Base-by-base conservation (phyloP, 30 jellyfish, hydroid and myxozoan genomes). In the Pseudorhiza aurosa region DNA sequence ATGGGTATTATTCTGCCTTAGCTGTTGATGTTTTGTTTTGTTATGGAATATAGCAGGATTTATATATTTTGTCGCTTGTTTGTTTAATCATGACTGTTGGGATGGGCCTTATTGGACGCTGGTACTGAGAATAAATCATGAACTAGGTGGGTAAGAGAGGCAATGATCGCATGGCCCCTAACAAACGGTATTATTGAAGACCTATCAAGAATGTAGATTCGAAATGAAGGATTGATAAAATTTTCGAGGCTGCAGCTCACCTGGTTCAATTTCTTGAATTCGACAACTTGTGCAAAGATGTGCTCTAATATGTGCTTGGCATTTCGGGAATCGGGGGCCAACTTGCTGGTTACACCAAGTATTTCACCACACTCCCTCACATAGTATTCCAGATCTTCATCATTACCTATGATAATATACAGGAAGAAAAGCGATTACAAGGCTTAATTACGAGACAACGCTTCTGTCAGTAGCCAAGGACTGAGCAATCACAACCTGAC, bases 271-370 rank as follows among this genome's bases (percentile, higher is more conserved):
- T 92, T 92, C 82, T 92, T 92, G 88, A 92, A 92, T 57, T 92
- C 98, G 71, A 92, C 98, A 24, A 92, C 98, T 57, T 92, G 98
- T 1, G 98, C 94, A 49, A 92, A 92, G 40, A 92, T 77, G 81
- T 92, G 63, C 30, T 92, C 98, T 30, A 92, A 45, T 2, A 92
- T 92, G 77, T 92, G 98, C 56, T 81, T 92, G 2, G 96, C 98
- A 36, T 84, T 95, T 33, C 95, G 95, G n/a, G 87, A 65, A 17
- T 83, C 96, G 8, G 89, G 83, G 0, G 96, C 96, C 21, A 92
- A 70, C 58, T 92, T 92, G 64, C 71, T 72, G 19, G 87, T 58
- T 19, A 89, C 97, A 18, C 97, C 97, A 10, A 89, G 85, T 1
- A 89, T 89, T 18, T 89, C 96, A 7, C 97, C 97, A 47, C 97